These are phyloP conservation scores for Copsychus sechellarum DNA, from an alignment of 2,113 vertebrate genomes.

Conservation along the genomic window DNA sequence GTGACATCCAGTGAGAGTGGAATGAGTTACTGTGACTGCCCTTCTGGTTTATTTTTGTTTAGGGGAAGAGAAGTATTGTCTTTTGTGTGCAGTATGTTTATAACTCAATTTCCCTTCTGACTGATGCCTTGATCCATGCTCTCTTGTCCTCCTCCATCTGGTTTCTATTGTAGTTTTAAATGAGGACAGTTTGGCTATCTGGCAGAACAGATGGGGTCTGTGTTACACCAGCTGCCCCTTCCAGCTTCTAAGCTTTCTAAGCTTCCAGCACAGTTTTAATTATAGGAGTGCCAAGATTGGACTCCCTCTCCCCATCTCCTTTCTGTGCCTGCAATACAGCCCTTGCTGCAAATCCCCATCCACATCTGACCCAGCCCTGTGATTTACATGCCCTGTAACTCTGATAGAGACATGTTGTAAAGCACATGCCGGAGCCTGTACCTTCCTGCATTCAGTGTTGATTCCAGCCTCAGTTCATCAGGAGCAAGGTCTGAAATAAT, in stretches of 20 bases:
- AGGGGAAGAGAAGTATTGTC: slow-evolving; percentile 56
- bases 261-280: slow-evolving; percentile 53
- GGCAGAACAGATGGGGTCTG: slow-evolving; percentile 44
- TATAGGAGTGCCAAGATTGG: slow-evolving; percentile 23
- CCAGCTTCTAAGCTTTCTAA: slow-evolving; percentile 48
- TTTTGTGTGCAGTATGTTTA: slow-evolving; percentile 55
- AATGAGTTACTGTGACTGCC: background rate
- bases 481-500: background rate
- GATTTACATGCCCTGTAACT: background rate
- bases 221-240: slow-evolving; percentile 67
- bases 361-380: background rate
- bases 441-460: background rate
- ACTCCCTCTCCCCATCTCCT: background rate
- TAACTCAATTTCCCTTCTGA: slow-evolving; percentile 58
- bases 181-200: slow-evolving; percentile 59
- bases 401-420: background rate
- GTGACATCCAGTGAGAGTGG: slow-evolving; percentile 11
- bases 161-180: slow-evolving; percentile 72
- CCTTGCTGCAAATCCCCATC: background rate
- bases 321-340: background rate
- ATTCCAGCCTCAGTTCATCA: background rate
- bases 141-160: slow-evolving; percentile 66
- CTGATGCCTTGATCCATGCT: background rate
- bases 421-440: background rate
- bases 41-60: slow-evolving; percentile 58